These are phyloP conservation scores for Graphium colonna DNA, from an alignment of 2,888 invertebrate species.

Conservation along the genomic window DNA sequence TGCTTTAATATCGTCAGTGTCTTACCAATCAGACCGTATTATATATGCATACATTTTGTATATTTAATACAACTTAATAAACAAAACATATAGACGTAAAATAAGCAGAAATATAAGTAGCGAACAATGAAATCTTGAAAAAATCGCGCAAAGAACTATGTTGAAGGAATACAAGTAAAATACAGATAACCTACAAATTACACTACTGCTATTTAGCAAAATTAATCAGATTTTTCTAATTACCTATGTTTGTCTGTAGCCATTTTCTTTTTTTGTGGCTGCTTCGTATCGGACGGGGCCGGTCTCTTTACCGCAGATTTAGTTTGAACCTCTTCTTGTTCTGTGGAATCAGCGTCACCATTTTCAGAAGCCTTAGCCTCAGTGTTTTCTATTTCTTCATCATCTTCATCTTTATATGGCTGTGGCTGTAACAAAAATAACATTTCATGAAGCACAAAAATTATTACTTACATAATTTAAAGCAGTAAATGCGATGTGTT, in stretches of 20 bases:
- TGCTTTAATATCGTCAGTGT: no score
- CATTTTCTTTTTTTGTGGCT: constrained; percentile 22
- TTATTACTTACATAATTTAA: background rate
- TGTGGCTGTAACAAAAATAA: constrained; percentile 53
- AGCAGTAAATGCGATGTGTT: constrained; percentile 2
- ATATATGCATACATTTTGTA: no score
- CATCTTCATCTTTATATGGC: constrained; percentile 65
- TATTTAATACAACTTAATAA: no score
- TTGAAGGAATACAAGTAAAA: no score
- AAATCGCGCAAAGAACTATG: no score
- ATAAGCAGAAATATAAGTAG: no score
- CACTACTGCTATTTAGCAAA: no score
- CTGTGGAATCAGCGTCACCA: constrained; percentile 44
- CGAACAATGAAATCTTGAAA: background rate
- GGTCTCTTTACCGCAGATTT: constrained; percentile 44
- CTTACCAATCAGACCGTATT: no score
- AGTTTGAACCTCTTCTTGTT: constrained; percentile 28
- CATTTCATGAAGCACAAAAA: no score
- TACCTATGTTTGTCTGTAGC: constrained; percentile 19
- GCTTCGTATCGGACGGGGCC: constrained; percentile 38
- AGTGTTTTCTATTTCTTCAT: constrained; percentile 47
- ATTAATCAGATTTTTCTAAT: background rate
- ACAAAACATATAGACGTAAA: no score
- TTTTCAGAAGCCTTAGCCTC: constrained; percentile 41
- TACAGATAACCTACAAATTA: no score